These are phyloP conservation scores for Monoplex corrugatus DNA, from an alignment of 2,888 invertebrate species.

Conservation along the genomic window DNA sequence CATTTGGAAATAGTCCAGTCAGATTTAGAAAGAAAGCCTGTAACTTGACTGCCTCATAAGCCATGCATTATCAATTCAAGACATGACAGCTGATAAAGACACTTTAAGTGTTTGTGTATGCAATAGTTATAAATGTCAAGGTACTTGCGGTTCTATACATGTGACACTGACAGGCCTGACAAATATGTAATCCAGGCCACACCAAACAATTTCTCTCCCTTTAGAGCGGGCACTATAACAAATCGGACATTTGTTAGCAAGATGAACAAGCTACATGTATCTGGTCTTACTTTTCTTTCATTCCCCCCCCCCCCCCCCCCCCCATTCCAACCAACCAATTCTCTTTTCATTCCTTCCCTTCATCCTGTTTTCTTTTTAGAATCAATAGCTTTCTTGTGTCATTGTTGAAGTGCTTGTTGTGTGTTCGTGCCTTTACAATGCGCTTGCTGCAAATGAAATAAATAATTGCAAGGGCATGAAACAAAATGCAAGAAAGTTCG, in stretches of 20 bases:
- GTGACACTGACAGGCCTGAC: neutral
- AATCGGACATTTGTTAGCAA: neutral
- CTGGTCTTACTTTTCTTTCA: neutral
- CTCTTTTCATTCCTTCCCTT: neutral
- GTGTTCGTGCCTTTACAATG: neutral
- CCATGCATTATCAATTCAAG: neutral
- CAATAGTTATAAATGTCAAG: too few relatives aligned
- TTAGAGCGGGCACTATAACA: conserved; percentile 31
- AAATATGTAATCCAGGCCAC: neutral
- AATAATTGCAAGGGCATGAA: conserved; percentile 22
- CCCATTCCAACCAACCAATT: too few relatives aligned
- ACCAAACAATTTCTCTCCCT: conserved; percentile 1
- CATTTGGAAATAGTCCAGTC: too few relatives aligned
- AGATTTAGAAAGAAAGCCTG: too few relatives aligned
- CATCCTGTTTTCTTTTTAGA: neutral
- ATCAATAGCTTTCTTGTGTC: neutral
- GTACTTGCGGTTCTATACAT: conserved; percentile 30
- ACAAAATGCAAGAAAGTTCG: neutral
- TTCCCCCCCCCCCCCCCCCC: neutral
- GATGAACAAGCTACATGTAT: neutral
- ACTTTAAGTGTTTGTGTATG: too few relatives aligned
- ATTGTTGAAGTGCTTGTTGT: neutral
- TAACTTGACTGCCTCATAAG: neutral
- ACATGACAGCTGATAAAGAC: neutral
- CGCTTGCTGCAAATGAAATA: conserved; percentile 45